phyloP scores from a whole-genome alignment of 2,113 vertebrate species.

The Elachura formosa region DNA sequence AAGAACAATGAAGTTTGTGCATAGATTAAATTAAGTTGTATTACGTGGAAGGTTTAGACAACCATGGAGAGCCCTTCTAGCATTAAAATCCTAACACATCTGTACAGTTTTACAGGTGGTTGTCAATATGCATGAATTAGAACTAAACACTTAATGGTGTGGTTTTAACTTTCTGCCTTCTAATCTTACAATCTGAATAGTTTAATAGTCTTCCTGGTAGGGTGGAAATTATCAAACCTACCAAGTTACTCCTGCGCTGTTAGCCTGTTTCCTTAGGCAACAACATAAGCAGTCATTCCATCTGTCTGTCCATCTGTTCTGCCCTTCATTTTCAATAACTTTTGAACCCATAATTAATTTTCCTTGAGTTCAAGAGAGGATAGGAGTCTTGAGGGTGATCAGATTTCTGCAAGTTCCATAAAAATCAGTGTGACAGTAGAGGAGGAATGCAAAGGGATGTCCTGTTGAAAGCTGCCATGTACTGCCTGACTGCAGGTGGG shows the following conservation, averaged over 20 bases:
- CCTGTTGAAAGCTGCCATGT: accelerated
- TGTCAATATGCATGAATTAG: not conserved
- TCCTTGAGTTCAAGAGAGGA: not conserved
- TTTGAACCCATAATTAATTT: conserved; percentile 41
- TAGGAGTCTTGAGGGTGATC: not conserved
- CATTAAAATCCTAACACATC: not conserved
- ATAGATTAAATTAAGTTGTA: not conserved
- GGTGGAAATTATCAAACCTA: not conserved
- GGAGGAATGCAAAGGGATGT: not conserved
- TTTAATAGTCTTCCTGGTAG: not conserved
- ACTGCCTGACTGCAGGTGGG: not conserved
- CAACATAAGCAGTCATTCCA: conserved; percentile 38
- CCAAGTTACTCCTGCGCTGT: not conserved
- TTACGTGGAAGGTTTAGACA: not conserved
- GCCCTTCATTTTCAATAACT: conserved; percentile 42
- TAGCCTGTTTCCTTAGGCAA: conserved; percentile 43
- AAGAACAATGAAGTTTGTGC: not conserved
- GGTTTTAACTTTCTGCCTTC: not conserved
- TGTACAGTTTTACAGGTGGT: not conserved
- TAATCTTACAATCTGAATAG: not conserved
- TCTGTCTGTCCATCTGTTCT: conserved; percentile 59
- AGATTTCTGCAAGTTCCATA: not conserved
- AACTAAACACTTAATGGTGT: not conserved
- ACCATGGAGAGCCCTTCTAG: not conserved
- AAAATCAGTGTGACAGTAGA: not conserved